A percentile compares a stretch with the other conserved stretches of the same genome.
Evolutionary conservation across 2,797 vertebrate genomes (phyloP).

Genomic region (Cirrhinus molitorella): DNA sequence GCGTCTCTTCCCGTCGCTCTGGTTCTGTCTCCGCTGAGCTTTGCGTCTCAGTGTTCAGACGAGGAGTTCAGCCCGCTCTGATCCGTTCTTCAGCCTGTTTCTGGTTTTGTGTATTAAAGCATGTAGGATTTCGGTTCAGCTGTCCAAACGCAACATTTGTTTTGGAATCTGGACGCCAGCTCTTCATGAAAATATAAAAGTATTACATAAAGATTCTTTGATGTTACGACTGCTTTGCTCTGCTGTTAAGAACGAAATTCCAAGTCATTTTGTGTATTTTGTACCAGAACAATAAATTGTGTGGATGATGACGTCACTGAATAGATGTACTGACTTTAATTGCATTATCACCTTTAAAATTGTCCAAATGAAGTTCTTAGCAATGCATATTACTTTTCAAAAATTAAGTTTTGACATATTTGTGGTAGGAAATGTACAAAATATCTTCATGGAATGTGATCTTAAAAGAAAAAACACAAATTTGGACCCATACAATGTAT

Average conservation of each 20-base stretch:
- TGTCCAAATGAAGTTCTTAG: too few relatives aligned
- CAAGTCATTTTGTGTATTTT: not conserved
- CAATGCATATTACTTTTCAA: too few relatives aligned
- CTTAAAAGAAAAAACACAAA: too few relatives aligned
- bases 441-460: too few relatives aligned
- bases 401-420: too few relatives aligned
- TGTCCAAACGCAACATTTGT: not conserved
- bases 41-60: conserved; percentile 46
- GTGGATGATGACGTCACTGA: too few relatives aligned
- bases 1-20: conserved; percentile 46
- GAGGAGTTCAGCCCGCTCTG: conserved; percentile 75
- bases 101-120: not conserved
- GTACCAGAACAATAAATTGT: not conserved
- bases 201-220: not conserved
- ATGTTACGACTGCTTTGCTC: not conserved
- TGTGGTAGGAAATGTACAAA: too few relatives aligned
- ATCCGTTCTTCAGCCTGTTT: conserved; percentile 17
- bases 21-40: conserved; percentile 48
- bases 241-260: not conserved
- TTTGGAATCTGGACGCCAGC: too few relatives aligned
- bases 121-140: not conserved
- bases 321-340: too few relatives aligned
- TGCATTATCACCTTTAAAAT: too few relatives aligned
- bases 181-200: not conserved
- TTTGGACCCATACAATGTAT: too few relatives aligned